Evolutionary conservation across 2,113 vertebrate genomes (phyloP).

Genomic region (Climacteris rufus): DNA sequence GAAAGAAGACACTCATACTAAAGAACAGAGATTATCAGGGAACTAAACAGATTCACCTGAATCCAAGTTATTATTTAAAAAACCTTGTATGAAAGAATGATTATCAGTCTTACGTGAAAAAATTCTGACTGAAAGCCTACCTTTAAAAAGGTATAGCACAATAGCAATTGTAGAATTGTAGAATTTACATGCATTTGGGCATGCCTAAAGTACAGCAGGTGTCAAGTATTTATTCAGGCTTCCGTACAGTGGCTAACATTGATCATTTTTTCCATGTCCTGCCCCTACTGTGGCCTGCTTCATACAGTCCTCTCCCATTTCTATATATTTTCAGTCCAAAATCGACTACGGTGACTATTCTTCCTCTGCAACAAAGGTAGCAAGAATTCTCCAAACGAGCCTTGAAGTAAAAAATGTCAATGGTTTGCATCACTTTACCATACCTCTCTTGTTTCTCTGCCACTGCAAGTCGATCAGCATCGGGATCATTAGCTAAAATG

Average conservation of each 20-base stretch:
- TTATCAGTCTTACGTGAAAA: not conserved
- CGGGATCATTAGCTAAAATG: slow-evolving; percentile 93
- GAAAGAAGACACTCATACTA: not conserved
- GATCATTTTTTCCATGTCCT: not conserved
- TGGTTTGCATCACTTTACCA: not conserved
- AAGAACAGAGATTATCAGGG: not conserved
- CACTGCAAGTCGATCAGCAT: slow-evolving; percentile 92
- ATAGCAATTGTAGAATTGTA: too few relatives aligned
- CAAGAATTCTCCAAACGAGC: not conserved
- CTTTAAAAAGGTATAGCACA: not conserved
- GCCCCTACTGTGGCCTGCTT: not conserved
- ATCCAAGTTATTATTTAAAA: not conserved
- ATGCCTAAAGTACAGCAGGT: not conserved
- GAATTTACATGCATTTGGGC: not conserved
- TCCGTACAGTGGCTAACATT: not conserved
- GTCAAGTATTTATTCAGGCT: not conserved
- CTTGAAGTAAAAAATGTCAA: not conserved
- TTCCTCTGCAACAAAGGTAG: not conserved
- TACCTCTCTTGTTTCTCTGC: slow-evolving; percentile 92
- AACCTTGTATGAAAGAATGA: not conserved
- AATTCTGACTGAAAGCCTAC: not conserved
- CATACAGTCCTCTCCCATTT: not conserved
- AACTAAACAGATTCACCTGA: not conserved
- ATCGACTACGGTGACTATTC: not conserved
- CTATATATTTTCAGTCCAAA: not conserved